A percentile compares a stretch with the other conserved stretches of the same genome.
Evolutionary conservation across 2,797 vertebrate species (phyloP).

Genomic region (Parambassis ranga): DNA sequence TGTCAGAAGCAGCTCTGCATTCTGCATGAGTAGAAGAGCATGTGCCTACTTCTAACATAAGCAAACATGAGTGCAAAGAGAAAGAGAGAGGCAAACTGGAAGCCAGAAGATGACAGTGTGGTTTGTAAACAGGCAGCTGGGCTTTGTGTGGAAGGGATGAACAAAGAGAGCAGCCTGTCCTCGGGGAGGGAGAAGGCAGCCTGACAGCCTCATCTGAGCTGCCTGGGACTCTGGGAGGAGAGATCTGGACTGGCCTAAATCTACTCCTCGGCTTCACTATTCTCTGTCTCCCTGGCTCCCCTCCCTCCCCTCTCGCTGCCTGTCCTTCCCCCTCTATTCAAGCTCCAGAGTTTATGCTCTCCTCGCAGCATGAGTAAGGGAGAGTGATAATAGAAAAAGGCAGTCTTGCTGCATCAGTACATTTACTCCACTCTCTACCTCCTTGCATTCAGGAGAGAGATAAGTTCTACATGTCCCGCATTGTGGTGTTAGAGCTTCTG

Average conservation of each 20-base stretch:
- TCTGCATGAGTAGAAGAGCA: constrained; percentile 35
- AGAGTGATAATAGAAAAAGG: constrained; percentile 74
- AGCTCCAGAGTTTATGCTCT: constrained; percentile 69
- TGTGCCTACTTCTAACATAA: constrained; percentile 46
- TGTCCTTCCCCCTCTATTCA: constrained; percentile 71
- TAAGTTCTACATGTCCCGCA: constrained; percentile 98
- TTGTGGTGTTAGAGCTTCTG: constrained; percentile 94
- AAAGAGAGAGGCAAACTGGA: constrained; percentile 64
- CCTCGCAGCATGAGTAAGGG: constrained; percentile 70
- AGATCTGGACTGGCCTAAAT: constrained; percentile 81
- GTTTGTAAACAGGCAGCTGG: constrained; percentile 82
- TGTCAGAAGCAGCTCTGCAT: constrained; percentile 37
- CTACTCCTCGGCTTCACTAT: constrained; percentile 74
- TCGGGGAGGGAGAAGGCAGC: constrained; percentile 73
- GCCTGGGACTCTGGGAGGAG: constrained; percentile 78
- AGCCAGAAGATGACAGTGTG: constrained; percentile 76
- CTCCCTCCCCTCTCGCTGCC: constrained; percentile 52
- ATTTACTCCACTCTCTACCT: constrained; percentile 70
- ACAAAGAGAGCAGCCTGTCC: constrained; percentile 79
- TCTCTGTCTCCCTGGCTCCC: constrained; percentile 58
- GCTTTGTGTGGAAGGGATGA: constrained; percentile 78
- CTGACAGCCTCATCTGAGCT: constrained; percentile 79
- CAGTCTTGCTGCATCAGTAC: constrained; percentile 75
- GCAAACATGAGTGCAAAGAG: constrained; percentile 64
- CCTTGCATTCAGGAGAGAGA: constrained; percentile 89